Evolutionary conservation across 2,113 vertebrate species (phyloP).

Genomic region (Polypterus senegalus): DNA sequence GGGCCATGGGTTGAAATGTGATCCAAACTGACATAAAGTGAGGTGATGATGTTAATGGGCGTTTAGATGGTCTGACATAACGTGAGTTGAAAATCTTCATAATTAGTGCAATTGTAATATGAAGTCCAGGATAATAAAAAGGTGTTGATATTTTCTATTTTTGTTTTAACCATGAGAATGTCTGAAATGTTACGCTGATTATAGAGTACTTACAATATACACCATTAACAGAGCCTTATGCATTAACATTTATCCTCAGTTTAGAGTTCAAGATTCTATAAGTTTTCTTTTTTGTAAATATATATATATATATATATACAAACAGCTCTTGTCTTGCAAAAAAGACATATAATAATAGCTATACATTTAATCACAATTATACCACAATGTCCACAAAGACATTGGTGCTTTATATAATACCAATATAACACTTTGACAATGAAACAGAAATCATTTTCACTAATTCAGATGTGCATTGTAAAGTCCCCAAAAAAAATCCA

Average conservation of each 20-base stretch:
- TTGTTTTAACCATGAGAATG: neutral
- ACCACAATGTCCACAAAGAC: conserved; percentile 69
- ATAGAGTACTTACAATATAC: conserved; percentile 7
- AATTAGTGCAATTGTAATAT: conserved; percentile 14
- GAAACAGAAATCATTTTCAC: conserved; percentile 57
- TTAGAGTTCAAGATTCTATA: conserved; percentile 20
- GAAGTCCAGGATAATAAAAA: neutral
- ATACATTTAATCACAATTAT: conserved; percentile 63
- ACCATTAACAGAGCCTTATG: conserved; percentile 17
- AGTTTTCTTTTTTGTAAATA: conserved; percentile 21
- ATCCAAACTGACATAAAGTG: neutral
- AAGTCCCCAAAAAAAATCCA: conserved; percentile 48
- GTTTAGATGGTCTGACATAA: conserved; percentile 2
- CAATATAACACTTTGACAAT: conserved; percentile 69
- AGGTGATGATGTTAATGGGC: conserved; percentile 13
- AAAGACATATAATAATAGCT: conserved; percentile 57
- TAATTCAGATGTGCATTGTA: conserved; percentile 52
- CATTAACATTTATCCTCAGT: conserved; percentile 16
- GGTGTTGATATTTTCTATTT: no score
- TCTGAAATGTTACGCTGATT: conserved; percentile 17
- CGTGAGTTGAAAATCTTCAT: conserved; percentile 8
- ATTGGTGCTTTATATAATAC: conserved; percentile 66
- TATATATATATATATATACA: conserved; percentile 37
- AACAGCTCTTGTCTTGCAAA: conserved; percentile 58
- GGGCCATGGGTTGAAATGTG: neutral